Evolutionary conservation across 2,113 vertebrate genomes (phyloP).

Genomic region (Amphiprion ocellaris): DNA sequence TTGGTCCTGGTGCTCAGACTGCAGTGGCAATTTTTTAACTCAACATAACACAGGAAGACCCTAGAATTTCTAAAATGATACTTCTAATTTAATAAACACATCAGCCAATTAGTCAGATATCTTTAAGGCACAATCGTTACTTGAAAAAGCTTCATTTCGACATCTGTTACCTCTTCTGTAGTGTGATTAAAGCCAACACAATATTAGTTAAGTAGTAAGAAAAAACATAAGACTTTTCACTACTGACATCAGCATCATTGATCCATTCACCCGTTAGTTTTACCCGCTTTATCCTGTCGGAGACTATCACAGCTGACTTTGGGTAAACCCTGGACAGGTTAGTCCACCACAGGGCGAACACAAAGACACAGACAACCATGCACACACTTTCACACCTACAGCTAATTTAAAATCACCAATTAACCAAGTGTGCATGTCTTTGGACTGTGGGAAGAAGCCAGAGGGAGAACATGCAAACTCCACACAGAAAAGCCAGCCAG

Average conservation of each 20-base stretch:
- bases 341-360: no score
- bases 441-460: no score
- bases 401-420: no score
- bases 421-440: no score
- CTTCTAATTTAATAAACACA: background rate
- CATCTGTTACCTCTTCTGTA: background rate
- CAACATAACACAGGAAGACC: background rate
- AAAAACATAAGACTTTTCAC: conserved; percentile 7
- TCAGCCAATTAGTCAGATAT: background rate
- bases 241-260: background rate
- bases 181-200: background rate
- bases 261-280: no score
- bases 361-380: no score
- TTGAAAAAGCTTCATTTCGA: conserved; percentile 2
- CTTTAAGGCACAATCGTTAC: conserved; percentile 62
- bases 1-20: background rate
- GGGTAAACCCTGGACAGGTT: no score
- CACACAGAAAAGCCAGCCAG: no score
- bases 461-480: no score
- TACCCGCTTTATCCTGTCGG: no score
- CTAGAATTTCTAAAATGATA: conserved; percentile 1
- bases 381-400: no score
- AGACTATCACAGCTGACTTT: no score
- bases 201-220: background rate
- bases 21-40: background rate